phyloP scores from a whole-genome alignment of 1,140 invertebrate genomes.

The Agrilus planipennis region DNA sequence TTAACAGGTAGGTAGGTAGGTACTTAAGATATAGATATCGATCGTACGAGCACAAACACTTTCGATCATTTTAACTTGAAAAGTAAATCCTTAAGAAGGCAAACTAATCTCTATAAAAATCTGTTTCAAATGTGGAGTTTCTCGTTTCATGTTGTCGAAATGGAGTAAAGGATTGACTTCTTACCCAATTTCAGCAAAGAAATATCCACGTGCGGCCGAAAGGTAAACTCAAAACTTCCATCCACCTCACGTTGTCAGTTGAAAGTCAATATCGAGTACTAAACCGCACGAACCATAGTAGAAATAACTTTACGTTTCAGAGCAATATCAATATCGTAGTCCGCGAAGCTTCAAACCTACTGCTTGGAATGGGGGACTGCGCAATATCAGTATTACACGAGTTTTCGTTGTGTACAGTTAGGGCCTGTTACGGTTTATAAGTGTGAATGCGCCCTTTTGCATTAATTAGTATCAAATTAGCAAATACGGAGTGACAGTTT shows the following conservation, averaged over 20 bases:
- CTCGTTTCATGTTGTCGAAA: slow-evolving; percentile 22
- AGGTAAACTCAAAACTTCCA: slow-evolving; percentile 16
- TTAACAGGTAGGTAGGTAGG: too few relatives aligned
- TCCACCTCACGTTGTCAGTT: slow-evolving; percentile 16
- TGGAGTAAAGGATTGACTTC: slow-evolving; percentile 18
- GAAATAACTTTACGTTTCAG: too few relatives aligned
- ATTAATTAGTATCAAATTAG: too few relatives aligned
- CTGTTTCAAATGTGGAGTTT: slow-evolving; percentile 16
- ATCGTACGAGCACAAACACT: not conserved
- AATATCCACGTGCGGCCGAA: slow-evolving; percentile 15
- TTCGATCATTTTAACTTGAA: not conserved
- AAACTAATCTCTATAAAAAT: slow-evolving; percentile 16
- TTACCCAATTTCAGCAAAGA: slow-evolving; percentile 10
- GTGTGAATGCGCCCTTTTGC: slow-evolving; percentile 4
- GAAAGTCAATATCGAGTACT: slow-evolving; percentile 18
- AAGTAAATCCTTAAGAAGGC: slow-evolving; percentile 14
- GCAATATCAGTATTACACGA: slow-evolving; percentile 15
- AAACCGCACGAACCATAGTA: too few relatives aligned
- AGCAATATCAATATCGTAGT: slow-evolving; percentile 12
- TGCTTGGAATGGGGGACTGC: slow-evolving; percentile 10
- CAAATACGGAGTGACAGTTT: too few relatives aligned
- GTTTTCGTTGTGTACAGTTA: slow-evolving; percentile 11
- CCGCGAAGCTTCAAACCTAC: slow-evolving; percentile 17
- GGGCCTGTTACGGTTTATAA: slow-evolving; percentile 1
- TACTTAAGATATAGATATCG: not conserved